Conservation (phyloP, 2,113 vertebrate genomes). For the Burhinus oedicnemus region DNA sequence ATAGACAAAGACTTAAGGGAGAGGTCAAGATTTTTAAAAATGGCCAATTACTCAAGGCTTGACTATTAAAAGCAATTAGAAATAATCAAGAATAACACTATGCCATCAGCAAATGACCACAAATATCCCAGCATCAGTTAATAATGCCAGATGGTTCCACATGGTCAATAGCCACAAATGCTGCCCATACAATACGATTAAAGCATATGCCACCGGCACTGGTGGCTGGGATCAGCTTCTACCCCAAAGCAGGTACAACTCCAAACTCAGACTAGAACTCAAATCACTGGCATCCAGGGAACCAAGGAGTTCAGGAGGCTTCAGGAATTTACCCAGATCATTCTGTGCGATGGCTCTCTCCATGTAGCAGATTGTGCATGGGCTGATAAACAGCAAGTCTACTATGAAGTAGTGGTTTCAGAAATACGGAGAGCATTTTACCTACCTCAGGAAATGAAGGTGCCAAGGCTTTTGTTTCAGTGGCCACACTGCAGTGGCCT, state of each 20-base stretch:
- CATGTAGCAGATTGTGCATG: not conserved
- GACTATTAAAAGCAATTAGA: not conserved
- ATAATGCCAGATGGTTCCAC: not conserved
- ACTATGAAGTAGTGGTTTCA: not conserved
- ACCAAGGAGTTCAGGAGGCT: not conserved
- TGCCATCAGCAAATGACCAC: not conserved
- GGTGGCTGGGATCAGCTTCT: not conserved
- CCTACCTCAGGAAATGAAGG: not conserved
- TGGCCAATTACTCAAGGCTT: not conserved
- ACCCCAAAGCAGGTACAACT: not conserved
- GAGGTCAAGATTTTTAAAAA: not conserved
- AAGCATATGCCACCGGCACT: rapidly evolving
- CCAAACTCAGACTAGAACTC: not conserved
- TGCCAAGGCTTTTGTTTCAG: not conserved
- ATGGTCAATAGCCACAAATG: not conserved
- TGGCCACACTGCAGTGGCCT: no score
- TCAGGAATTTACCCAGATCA: not conserved
- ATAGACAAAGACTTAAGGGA: not conserved
- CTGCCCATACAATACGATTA: not conserved
- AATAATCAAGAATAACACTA: not conserved
- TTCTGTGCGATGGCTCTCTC: not conserved
- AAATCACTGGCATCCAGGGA: not conserved
- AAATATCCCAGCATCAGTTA: not conserved
- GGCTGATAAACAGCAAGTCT: not conserved
- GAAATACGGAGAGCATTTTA: not conserved